phyloP scores from a whole-genome alignment of 2,888 invertebrate genomes.

The Cephus spinipes region DNA sequence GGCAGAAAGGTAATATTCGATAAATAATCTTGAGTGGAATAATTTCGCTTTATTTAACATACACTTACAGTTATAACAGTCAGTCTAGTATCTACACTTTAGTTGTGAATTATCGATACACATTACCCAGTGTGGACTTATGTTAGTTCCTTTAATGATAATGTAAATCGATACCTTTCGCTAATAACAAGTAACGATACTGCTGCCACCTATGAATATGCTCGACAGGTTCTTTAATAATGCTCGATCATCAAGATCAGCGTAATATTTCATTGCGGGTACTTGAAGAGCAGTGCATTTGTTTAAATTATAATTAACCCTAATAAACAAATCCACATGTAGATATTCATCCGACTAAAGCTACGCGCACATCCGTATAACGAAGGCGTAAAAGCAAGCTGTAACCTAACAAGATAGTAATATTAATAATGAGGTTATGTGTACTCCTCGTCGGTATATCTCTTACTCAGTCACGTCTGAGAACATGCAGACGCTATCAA shows the following conservation, averaged over 20 bases:
- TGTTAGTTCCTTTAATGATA: constrained; percentile 33
- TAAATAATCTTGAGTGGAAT: background rate
- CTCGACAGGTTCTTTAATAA: background rate
- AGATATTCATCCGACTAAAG: background rate
- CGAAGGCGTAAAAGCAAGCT: constrained; percentile 1
- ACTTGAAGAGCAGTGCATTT: background rate
- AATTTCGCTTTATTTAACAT: background rate
- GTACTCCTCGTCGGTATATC: constrained; percentile 31
- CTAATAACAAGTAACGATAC: constrained; percentile 35
- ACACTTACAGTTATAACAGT: background rate
- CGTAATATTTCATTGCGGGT: background rate
- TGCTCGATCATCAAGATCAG: background rate
- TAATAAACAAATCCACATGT: background rate
- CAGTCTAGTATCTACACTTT: background rate
- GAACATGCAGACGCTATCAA: constrained; percentile 40
- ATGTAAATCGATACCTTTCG: constrained; percentile 31
- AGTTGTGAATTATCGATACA: background rate
- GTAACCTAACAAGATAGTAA: constrained; percentile 11
- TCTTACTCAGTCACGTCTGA: constrained; percentile 25
- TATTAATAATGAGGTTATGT: constrained; percentile 32
- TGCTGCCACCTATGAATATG: constrained; percentile 7
- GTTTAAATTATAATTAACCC: background rate
- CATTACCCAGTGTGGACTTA: constrained; percentile 15
- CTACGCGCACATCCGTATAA: background rate
- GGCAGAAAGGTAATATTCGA: constrained; percentile 85